A percentile compares a stretch with the other conserved stretches of the same genome.
These are phyloP conservation scores for Felis catus DNA, from an alignment of 2,113 vertebrate genomes.

Conservation along the genomic window F.catus_Fca126_mat1.0 CM031421.1:7366001-7366500, in stretches of 20 bases:
- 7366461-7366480: not conserved
- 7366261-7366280: not conserved
- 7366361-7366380: too few species aligned
- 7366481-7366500: not conserved
- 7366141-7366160: not conserved
- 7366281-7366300: too few species aligned
- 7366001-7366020: not conserved
- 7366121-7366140: not conserved
- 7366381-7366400: too few species aligned
- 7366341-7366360: too few species aligned
- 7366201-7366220: not conserved
- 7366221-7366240: not conserved
- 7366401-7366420: too few species aligned
- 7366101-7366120: not conserved
- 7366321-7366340: too few species aligned
- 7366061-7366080: not conserved
- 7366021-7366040: not conserved
- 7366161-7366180: not conserved
- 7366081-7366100: not conserved
- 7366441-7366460: too few species aligned
- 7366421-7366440: too few species aligned
- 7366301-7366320: too few species aligned
- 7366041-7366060: constrained; percentile 23
- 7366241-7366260: not conserved
- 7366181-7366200: not conserved